phyloP scores from a whole-genome alignment of 2,113 vertebrate species.

The Alosa alosa region DNA sequence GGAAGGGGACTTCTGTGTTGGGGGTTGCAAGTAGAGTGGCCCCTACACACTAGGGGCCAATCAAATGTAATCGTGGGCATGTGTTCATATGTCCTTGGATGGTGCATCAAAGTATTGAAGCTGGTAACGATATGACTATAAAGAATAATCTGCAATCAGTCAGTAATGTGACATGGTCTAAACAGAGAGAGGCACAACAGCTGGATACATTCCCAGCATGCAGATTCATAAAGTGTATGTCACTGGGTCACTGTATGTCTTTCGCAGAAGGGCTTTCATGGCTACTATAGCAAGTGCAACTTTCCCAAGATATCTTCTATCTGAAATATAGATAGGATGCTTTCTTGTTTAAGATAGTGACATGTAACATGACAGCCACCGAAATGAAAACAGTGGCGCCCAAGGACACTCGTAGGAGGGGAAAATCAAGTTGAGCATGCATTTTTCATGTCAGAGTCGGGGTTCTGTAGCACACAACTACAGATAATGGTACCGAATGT shows the following conservation, averaged over 20 bases:
- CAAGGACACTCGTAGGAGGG: neutral
- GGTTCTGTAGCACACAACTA: neutral
- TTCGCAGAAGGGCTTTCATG: neutral
- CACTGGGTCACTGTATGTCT: neutral
- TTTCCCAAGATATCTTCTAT: neutral
- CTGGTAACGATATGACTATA: neutral
- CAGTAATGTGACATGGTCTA: no score
- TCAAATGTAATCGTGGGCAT: neutral
- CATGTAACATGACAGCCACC: slow-evolving; percentile 11
- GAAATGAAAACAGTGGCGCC: neutral
- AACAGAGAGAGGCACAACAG: no score
- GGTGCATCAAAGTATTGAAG: neutral
- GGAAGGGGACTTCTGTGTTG: neutral
- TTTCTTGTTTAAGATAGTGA: neutral
- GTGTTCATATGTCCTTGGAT: neutral
- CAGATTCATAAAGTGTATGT: neutral
- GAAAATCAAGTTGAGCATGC: neutral
- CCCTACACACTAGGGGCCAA: neutral
- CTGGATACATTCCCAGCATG: no score
- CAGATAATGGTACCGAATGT: neutral
- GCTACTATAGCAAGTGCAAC: neutral
- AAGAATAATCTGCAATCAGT: no score
- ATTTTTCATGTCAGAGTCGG: slow-evolving; percentile 2
- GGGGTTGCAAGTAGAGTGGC: neutral
- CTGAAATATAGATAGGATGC: neutral